A percentile compares a stretch with the other conserved stretches of the same genome.
phyloP scores from a whole-genome alignment of 2,888 invertebrate species.

The Eulithis prunata region DNA sequence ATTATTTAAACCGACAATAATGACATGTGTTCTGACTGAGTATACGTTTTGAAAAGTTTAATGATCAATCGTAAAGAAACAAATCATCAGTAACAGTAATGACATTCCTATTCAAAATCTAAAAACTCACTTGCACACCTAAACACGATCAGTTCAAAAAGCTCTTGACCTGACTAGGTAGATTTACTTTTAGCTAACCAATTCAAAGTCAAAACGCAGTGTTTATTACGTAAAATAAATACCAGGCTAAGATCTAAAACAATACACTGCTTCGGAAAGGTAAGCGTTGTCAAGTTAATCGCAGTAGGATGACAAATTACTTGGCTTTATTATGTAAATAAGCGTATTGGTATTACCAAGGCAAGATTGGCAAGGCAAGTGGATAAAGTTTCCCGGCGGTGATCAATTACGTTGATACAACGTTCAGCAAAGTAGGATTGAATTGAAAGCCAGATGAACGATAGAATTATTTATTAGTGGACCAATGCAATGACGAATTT shows the following conservation, averaged over 20 bases:
- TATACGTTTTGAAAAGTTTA: neutral
- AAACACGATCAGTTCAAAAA: no score
- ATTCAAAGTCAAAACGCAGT: no score
- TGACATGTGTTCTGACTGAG: neutral
- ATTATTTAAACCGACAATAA: conserved; percentile 9
- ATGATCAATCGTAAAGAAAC: neutral
- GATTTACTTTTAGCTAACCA: no score
- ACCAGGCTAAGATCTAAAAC: neutral
- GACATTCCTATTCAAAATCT: no score
- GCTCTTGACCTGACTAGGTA: no score
- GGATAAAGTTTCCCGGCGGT: conserved; percentile 41
- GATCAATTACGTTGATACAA: conserved; percentile 44
- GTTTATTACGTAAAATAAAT: neutral
- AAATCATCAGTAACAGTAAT: neutral
- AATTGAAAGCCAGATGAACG: conserved; percentile 12
- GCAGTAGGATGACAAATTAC: conserved; percentile 38
- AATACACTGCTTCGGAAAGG: conserved; percentile 12
- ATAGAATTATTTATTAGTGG: conserved; percentile 25
- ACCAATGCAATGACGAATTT: conserved; percentile 1
- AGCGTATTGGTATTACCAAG: conserved; percentile 38
- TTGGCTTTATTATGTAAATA: conserved; percentile 41
- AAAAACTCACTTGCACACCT: no score
- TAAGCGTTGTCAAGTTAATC: conserved; percentile 29
- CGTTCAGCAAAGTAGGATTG: conserved; percentile 27
- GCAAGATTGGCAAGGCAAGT: conserved; percentile 33